phyloP scores from a whole-genome alignment of 2,113 vertebrate species.

The Perca flavescens region DNA sequence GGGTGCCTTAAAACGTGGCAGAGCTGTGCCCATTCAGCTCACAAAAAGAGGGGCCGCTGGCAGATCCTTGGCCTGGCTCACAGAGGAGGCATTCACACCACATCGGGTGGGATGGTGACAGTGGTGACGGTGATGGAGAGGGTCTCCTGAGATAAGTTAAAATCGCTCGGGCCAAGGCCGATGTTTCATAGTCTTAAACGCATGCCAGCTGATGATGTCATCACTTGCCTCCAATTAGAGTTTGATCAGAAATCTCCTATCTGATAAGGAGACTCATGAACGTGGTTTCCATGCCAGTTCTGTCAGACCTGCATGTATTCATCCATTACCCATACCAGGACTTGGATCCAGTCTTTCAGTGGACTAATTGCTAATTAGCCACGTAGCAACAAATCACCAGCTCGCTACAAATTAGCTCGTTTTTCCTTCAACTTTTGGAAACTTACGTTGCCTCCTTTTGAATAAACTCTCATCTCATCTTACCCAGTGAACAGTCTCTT shows the following conservation, averaged over 20 bases:
- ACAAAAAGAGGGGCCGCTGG: slow-evolving; percentile 86
- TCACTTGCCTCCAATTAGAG: not conserved
- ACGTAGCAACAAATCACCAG: slow-evolving; percentile 2
- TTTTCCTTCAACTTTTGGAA: not conserved
- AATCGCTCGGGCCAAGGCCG: slow-evolving; percentile 21
- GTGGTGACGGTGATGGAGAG: slow-evolving; percentile 47
- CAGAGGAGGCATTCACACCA: slow-evolving; percentile 88
- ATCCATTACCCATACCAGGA: not conserved
- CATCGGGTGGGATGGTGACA: slow-evolving; percentile 54
- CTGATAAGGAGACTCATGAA: not conserved
- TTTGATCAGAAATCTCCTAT: slow-evolving; percentile 11
- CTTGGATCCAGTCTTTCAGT: slow-evolving; percentile 10
- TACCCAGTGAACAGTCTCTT: not conserved
- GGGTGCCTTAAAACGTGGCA: slow-evolving; percentile 83
- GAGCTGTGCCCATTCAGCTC: slow-evolving; percentile 85
- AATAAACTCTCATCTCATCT: not conserved
- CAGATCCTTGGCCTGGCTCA: slow-evolving; percentile 89
- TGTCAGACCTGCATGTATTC: slow-evolving; percentile 8
- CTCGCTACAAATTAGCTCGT: not conserved
- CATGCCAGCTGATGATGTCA: slow-evolving; percentile 59
- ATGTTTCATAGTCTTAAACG: slow-evolving; percentile 26
- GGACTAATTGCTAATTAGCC: slow-evolving; percentile 36
- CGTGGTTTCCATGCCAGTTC: slow-evolving; percentile 1
- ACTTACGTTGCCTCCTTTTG: not conserved
- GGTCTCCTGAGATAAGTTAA: slow-evolving; percentile 67